Conservation (phyloP, 1,140 invertebrate species). For the Pachyrhynchus sulphureomaculatus region DNA sequence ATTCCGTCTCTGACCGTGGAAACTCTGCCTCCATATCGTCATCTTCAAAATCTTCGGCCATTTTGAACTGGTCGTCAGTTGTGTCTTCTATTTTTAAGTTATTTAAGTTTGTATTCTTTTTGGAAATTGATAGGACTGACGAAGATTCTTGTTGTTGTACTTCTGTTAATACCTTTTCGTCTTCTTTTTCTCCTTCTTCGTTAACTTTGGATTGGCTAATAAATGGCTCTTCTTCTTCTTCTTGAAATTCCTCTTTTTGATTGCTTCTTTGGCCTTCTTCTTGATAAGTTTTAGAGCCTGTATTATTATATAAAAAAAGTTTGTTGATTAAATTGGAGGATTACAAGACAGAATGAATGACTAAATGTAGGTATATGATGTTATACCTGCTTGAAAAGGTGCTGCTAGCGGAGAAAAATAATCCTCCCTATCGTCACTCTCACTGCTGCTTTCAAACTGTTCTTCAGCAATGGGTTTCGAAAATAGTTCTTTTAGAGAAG, state of each 20-base stretch:
- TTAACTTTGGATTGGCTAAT: too few relatives aligned
- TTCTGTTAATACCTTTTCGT: conserved; percentile 39
- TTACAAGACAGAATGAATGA: too few relatives aligned
- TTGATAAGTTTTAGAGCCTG: too few relatives aligned
- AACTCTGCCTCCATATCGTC: conserved; percentile 15
- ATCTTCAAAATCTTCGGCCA: conserved; percentile 17
- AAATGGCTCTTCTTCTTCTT: too few relatives aligned
- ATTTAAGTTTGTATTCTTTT: background rate
- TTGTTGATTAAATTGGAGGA: too few relatives aligned
- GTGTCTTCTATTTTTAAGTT: background rate
- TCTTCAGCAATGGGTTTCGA: background rate
- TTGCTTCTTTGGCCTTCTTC: too few relatives aligned
- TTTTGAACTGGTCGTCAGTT: conserved; percentile 1
- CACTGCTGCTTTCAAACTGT: conserved; percentile 5
- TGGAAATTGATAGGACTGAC: too few relatives aligned
- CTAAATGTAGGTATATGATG: background rate
- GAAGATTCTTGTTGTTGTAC: conserved; percentile 44
- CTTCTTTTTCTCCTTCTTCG: too few relatives aligned
- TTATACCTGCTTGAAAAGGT: background rate
- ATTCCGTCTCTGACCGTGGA: background rate
- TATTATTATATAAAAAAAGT: too few relatives aligned
- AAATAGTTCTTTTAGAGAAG: conserved; percentile 14
- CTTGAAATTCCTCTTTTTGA: too few relatives aligned
- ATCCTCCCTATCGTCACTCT: conserved; percentile 6
- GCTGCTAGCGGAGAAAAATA: conserved; percentile 7